Evolutionary conservation across 2,888 invertebrate species (phyloP).

Genomic region (Patella ulyssiponensis): DNA sequence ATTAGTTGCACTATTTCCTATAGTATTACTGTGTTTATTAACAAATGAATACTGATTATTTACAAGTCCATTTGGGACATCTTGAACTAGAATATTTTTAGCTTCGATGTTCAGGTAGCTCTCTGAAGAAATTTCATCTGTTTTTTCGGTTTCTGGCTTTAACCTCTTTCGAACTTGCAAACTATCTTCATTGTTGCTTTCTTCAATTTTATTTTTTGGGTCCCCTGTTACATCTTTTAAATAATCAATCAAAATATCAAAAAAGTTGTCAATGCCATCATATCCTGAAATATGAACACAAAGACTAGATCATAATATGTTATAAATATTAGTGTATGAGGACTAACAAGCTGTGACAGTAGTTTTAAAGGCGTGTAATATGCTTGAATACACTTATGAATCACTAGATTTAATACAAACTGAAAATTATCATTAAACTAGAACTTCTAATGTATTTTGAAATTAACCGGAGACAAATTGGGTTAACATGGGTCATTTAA

Average conservation of each 20-base stretch:
- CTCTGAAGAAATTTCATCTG: neutral
- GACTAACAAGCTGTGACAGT: neutral
- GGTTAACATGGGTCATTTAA: too few relatives aligned
- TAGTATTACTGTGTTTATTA: neutral
- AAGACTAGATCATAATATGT: neutral
- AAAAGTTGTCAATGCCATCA: conserved; percentile 61
- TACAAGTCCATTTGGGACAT: neutral
- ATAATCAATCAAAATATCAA: conserved; percentile 53
- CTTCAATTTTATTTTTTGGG: neutral
- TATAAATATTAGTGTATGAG: neutral
- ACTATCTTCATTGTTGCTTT: neutral
- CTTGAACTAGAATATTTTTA: neutral
- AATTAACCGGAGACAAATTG: too few relatives aligned
- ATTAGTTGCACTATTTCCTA: conserved; percentile 1
- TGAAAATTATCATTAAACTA: too few relatives aligned
- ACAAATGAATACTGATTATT: conserved; percentile 10
- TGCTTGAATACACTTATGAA: too few relatives aligned
- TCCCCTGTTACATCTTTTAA: neutral
- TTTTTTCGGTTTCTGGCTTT: neutral
- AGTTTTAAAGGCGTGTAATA: too few relatives aligned
- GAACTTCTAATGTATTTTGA: too few relatives aligned
- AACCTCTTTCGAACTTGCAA: conserved; percentile 2
- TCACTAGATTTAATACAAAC: too few relatives aligned
- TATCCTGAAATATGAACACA: conserved; percentile 46
- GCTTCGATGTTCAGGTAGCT: neutral